Evolutionary conservation across 2,797 vertebrate species (phyloP).

Genomic region (Poecilia wingei): DNA sequence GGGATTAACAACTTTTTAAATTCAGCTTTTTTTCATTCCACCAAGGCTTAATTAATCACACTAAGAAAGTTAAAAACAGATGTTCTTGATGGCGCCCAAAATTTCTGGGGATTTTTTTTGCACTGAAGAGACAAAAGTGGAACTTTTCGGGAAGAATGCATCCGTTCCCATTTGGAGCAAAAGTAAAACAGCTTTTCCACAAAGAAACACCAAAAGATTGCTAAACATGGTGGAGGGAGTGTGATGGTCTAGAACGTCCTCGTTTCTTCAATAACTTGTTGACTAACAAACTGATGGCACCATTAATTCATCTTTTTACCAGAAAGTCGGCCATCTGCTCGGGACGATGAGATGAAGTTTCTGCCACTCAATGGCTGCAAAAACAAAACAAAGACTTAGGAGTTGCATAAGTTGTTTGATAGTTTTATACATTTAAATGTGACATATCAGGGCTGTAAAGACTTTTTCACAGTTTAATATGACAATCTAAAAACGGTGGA

Average conservation of each 20-base stretch:
- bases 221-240: neutral
- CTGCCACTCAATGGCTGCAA: neutral
- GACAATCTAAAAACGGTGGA: neutral
- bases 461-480: neutral
- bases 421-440: neutral
- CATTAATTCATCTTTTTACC: neutral
- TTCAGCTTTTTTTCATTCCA: neutral
- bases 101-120: neutral
- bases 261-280: neutral
- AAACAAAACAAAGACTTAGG: no score
- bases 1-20: neutral
- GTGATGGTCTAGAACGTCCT: neutral
- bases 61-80: neutral
- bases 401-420: neutral
- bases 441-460: neutral
- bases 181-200: neutral
- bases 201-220: neutral
- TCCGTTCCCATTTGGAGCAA: neutral
- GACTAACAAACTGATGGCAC: neutral
- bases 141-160: neutral
- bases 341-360: neutral
- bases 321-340: neutral
- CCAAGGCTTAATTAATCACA: neutral
- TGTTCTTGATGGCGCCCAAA: neutral
- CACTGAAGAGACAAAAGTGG: neutral